phyloP scores from a whole-genome alignment of 1,140 invertebrate species.

The Chironomus striatipennis region DNA sequence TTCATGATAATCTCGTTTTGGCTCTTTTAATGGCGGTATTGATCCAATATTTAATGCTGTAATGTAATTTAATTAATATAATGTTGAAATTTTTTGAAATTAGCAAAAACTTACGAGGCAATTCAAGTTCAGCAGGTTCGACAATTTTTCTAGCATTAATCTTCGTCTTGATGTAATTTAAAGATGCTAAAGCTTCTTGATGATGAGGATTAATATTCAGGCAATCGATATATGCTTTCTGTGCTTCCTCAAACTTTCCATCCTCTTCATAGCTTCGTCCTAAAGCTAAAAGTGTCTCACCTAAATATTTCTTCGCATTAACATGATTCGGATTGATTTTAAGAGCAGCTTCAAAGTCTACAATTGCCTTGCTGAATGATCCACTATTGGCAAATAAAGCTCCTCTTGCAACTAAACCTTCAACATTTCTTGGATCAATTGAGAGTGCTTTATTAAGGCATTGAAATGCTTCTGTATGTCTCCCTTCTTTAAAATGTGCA shows the following conservation, averaged over 20 bases:
- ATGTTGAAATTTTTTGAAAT: too few species aligned
- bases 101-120: constrained; percentile 42
- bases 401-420: constrained; percentile 86
- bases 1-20: constrained; percentile 11
- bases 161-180: constrained; percentile 66
- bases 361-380: constrained; percentile 85
- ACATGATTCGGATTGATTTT: constrained; percentile 79
- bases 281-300: constrained; percentile 80
- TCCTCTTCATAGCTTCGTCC: constrained; percentile 77
- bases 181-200: constrained; percentile 72
- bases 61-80: constrained; percentile 51
- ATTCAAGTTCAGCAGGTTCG: constrained; percentile 47
- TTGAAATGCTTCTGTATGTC: constrained; percentile 88
- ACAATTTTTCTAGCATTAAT: constrained; percentile 48
- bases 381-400: constrained; percentile 91
- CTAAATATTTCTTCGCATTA: constrained; percentile 92
- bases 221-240: constrained; percentile 75
- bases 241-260: constrained; percentile 74
- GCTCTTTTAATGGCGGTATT: constrained; percentile 21
- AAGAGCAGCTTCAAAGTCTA: constrained; percentile 87
- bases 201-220: constrained; percentile 70
- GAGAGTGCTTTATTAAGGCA: constrained; percentile 87
- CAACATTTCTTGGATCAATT: constrained; percentile 87
- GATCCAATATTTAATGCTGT: constrained; percentile 47
- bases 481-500: constrained; percentile 83